phyloP scores from a whole-genome alignment of 2,797 vertebrate species.

The Parauchenoglanis punctatus region DNA sequence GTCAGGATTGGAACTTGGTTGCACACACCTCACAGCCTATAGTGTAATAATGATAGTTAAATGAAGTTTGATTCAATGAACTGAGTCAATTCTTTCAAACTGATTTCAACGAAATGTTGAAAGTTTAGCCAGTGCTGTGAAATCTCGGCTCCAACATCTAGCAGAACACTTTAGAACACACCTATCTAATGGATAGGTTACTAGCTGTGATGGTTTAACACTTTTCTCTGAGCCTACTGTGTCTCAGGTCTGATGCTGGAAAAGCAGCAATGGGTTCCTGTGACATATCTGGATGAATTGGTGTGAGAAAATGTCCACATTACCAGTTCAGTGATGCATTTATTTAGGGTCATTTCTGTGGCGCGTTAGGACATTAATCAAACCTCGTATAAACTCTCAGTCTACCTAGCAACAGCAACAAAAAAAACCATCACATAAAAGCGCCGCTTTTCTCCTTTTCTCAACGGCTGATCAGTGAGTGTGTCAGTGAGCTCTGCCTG shows the following conservation, averaged over 20 bases:
- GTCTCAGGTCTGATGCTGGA: neutral
- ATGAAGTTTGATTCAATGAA: neutral
- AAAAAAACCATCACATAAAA: constrained; percentile 37
- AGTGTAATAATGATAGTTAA: neutral
- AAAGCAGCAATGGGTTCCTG: constrained; percentile 1
- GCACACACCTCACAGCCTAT: neutral
- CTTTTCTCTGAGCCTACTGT: neutral
- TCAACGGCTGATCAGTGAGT: constrained; percentile 46
- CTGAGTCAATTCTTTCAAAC: neutral
- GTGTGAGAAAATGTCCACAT: constrained; percentile 36
- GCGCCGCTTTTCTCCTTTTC: constrained; percentile 27
- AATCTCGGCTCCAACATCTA: neutral
- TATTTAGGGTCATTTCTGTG: constrained; percentile 44
- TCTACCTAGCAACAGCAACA: neutral
- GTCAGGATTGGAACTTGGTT: neutral
- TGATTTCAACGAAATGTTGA: neutral
- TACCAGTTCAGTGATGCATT: constrained; percentile 43
- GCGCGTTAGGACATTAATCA: constrained; percentile 48
- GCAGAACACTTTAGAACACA: neutral
- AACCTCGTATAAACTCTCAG: constrained; percentile 7
- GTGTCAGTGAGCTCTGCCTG: constrained; percentile 53
- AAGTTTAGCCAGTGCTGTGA: neutral
- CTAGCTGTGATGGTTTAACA: constrained; percentile 15
- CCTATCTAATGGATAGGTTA: neutral
- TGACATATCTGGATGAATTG: constrained; percentile 40